Evolutionary conservation across 2,113 vertebrate genomes (phyloP).

Genomic region (Egretta garzetta): DNA sequence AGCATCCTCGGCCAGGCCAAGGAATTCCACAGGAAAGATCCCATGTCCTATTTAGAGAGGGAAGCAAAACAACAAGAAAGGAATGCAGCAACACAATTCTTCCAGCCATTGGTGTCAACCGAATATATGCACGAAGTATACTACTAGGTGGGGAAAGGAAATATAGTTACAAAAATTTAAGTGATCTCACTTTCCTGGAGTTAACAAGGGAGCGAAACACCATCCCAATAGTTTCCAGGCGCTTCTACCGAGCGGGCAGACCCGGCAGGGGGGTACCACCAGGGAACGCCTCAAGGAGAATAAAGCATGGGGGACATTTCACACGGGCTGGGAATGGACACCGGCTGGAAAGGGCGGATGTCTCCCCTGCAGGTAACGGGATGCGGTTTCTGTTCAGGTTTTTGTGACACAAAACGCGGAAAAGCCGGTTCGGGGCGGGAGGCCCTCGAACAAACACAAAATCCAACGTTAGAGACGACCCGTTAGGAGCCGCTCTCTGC

Average conservation of each 20-base stretch:
- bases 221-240: accelerated
- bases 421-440: accelerated
- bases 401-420: not conserved
- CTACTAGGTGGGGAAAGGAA: accelerated
- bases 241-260: accelerated
- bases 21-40: not conserved
- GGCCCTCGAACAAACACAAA: accelerated
- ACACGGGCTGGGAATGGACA: accelerated
- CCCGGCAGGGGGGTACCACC: accelerated
- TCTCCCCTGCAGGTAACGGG: not conserved
- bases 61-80: not conserved
- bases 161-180: accelerated
- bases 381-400: accelerated
- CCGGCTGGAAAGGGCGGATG: accelerated
- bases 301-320: accelerated
- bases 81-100: not conserved
- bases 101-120: not conserved
- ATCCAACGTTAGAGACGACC: accelerated
- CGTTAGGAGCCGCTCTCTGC: not conserved
- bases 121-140: accelerated
- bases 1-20: not conserved
- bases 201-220: not conserved
- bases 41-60: not conserved
- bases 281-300: accelerated
- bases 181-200: not conserved